Percentiles rank a stretch among this genome's conserved stretches.
Evolutionary conservation across 2,797 vertebrate species (phyloP).

Genomic region (Nasua narica): DNA sequence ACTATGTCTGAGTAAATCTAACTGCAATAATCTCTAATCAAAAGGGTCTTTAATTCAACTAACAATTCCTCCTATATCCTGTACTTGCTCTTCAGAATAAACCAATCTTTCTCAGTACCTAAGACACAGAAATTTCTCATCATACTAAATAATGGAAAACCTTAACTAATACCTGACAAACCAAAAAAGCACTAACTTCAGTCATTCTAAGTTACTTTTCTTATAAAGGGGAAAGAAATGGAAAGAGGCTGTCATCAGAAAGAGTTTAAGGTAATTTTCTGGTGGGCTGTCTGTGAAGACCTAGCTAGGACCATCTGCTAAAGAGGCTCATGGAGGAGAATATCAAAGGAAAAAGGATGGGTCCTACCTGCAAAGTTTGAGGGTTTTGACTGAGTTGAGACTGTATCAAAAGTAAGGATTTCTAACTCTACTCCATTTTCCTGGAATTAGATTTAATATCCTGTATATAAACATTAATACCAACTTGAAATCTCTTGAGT

Average conservation of each 20-base stretch:
- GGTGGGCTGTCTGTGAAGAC: background rate
- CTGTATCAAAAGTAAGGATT: background rate
- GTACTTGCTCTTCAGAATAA: background rate
- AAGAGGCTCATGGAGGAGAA: background rate
- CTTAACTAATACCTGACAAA: background rate
- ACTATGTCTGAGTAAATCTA: background rate
- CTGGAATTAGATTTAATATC: background rate
- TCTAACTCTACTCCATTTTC: background rate
- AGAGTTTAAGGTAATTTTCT: background rate
- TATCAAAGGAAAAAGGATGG: background rate
- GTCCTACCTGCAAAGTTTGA: background rate
- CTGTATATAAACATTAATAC: background rate
- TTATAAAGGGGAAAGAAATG: background rate
- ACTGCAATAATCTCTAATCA: background rate
- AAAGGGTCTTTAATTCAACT: background rate
- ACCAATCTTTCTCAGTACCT: background rate
- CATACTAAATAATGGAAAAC: background rate
- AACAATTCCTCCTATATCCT: background rate
- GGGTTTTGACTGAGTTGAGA: background rate
- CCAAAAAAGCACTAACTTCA: background rate
- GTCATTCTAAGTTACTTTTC: background rate
- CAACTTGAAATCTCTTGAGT: background rate
- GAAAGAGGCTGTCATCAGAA: background rate
- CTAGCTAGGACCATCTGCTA: background rate
- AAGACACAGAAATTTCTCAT: background rate